A percentile compares a stretch with the other conserved stretches of the same genome.
phyloP scores from a whole-genome alignment of 2,113 vertebrate species.

The Oryzias curvinotus region DNA sequence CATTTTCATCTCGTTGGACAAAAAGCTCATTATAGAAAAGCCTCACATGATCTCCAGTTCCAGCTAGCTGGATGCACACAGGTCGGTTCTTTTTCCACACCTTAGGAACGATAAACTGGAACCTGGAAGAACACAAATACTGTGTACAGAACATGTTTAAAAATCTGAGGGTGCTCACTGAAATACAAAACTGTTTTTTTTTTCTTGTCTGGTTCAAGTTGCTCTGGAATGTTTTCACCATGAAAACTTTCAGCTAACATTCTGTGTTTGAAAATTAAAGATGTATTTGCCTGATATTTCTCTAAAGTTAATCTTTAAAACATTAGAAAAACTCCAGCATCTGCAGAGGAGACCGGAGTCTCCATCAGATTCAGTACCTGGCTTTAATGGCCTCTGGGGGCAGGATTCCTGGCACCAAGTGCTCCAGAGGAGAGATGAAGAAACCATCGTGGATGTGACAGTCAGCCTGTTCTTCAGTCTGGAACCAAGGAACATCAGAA shows the following conservation, averaged over 20 bases:
- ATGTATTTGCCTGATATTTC: too few species aligned
- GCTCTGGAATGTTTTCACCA: too few species aligned
- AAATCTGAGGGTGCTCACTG: neutral
- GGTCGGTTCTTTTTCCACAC: conserved; percentile 89
- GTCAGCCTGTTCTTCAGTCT: conserved; percentile 91
- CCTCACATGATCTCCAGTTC: conserved; percentile 97
- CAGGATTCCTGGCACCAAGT: conserved; percentile 90
- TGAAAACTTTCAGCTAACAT: too few species aligned
- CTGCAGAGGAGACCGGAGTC: neutral
- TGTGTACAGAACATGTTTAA: neutral
- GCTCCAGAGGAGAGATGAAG: conserved; percentile 93
- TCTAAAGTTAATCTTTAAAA: too few species aligned
- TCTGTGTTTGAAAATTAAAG: too few species aligned
- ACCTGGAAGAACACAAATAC: conserved; percentile 73
- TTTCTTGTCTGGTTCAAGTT: too few species aligned
- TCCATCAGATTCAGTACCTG: conserved; percentile 73
- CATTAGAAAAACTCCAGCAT: too few species aligned
- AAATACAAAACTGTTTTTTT: too few species aligned
- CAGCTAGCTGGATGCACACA: conserved; percentile 95
- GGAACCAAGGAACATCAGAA: conserved; percentile 25
- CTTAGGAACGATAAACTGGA: conserved; percentile 94
- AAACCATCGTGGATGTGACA: conserved; percentile 92
- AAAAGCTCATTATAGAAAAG: too few species aligned
- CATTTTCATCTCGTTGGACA: too few species aligned
- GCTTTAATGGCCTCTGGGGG: conserved; percentile 86